phyloP scores from a whole-genome alignment of 2,888 invertebrate genomes.

The Cylindroiulus punctatus region DNA sequence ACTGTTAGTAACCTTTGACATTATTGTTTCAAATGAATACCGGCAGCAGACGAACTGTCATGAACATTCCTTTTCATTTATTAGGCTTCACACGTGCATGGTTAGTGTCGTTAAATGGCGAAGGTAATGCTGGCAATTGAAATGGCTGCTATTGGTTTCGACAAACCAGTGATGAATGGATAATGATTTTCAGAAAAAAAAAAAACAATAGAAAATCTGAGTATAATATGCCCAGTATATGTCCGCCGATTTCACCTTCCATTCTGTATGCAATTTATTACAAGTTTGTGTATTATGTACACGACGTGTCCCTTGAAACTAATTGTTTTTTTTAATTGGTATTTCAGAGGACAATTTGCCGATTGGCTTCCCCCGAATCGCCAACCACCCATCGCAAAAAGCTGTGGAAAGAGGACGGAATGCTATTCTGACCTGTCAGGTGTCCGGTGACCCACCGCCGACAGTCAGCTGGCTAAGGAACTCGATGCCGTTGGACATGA shows the following conservation, averaged over 20 bases:
- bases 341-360: conserved; percentile 84
- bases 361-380: conserved; percentile 89
- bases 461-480: conserved; percentile 94
- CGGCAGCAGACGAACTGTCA: not conserved
- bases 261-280: not conserved
- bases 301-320: not conserved
- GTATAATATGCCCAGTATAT: not conserved
- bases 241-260: not conserved
- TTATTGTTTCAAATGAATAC: not conserved
- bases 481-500: conserved; percentile 84
- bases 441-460: conserved; percentile 81
- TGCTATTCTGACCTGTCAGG: conserved; percentile 88
- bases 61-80: not conserved
- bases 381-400: conserved; percentile 87
- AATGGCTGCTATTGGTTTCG: no score
- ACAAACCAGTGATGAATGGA: not conserved
- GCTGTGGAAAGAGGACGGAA: conserved; percentile 96
- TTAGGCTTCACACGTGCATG: not conserved
- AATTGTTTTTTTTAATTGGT: conserved; percentile 35
- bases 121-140: no score
- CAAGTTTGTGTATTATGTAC: not conserved
- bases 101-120: no score
- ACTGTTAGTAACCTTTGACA: not conserved
- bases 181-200: not conserved
- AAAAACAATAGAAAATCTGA: not conserved